Evolutionary conservation across 2,797 vertebrate genomes (phyloP), one percentile per base, ranked within the genome.

Genomic region (Poeciliopsis turneri): DNA sequence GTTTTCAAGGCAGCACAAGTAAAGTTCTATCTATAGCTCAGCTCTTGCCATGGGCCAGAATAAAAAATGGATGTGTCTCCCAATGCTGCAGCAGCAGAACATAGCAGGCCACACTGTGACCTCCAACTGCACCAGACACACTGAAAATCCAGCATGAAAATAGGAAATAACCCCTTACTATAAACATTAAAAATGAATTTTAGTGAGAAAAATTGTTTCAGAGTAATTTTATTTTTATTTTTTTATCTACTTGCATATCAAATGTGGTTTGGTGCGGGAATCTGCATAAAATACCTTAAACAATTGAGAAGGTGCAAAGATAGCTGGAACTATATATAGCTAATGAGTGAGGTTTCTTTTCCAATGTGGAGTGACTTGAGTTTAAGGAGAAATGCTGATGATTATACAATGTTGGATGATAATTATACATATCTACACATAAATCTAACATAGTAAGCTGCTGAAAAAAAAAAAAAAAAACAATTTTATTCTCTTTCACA

Each of bases 61-160:
- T 94, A 86, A 95, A 95, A 95, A 92, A 95, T 94, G 89, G 85
- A 94, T 94, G 92, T 78, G 83, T 90, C 84, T 89, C 78, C 87
- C 76, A 45, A 15, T 77, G 84, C 87, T 86, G 84, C 30, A 30
- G 76, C 82, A 85, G 80, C 84, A 85, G 84, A 87, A 88, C 84
- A 75, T 84, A n/a, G 41, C 57, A 76, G 86, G 71, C 79, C 79
- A 45, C 76, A 70, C 51, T 80, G 77, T 89, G 88, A 93, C 92
- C 89, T 91, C 86, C 80, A 82, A 49, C 76, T 81, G 86, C 90
- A 85, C 78, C 64, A 77, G 80, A 88, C 81, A 76, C 68, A 23
- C 76, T 55, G 72, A 72, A 71, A 59, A 47, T 78, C 41, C 61
- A 76, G 57, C 71, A 77, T 74, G 68, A 78, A 73, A 72, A 80